phyloP scores from a whole-genome alignment of 2,113 vertebrate genomes.

The Poeciliopsis retropinna region DNA sequence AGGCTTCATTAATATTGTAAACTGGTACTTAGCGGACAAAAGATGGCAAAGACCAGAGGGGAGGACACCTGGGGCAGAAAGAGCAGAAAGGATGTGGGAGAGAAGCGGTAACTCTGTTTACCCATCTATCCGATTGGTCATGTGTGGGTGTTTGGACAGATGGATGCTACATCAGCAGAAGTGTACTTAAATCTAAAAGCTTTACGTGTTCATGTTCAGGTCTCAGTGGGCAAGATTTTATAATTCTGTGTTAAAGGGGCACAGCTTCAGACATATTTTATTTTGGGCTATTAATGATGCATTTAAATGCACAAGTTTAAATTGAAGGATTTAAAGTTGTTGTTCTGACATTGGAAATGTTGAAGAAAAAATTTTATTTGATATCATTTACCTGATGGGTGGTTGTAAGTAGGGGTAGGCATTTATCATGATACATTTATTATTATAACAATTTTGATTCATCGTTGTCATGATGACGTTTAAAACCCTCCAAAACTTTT shows the following conservation, averaged over 20 bases:
- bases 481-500: too few species aligned
- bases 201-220: not conserved
- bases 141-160: slow-evolving; percentile 5
- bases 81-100: slow-evolving; percentile 14
- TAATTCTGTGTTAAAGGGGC: not conserved
- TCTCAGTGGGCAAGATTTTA: not conserved
- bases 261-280: too few species aligned
- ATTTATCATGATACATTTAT: too few species aligned
- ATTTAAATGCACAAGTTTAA: too few species aligned
- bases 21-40: slow-evolving; percentile 81
- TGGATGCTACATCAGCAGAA: slow-evolving; percentile 5
- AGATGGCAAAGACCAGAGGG: slow-evolving; percentile 72
- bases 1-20: slow-evolving; percentile 82
- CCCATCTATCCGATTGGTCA: slow-evolving; percentile 9
- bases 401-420: too few species aligned
- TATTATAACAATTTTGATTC: too few species aligned
- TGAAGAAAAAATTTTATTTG: too few species aligned
- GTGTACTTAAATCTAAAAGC: not conserved
- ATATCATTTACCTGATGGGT: too few species aligned
- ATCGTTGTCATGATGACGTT: too few species aligned
- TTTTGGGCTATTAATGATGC: too few species aligned
- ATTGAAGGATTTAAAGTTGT: too few species aligned
- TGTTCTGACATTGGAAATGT: too few species aligned
- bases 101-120: slow-evolving; percentile 25
- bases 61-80: slow-evolving; percentile 72